These are phyloP conservation scores for Thymallus thymallus DNA, from an alignment of 2,113 vertebrate species.

Conservation along the genomic window DNA sequence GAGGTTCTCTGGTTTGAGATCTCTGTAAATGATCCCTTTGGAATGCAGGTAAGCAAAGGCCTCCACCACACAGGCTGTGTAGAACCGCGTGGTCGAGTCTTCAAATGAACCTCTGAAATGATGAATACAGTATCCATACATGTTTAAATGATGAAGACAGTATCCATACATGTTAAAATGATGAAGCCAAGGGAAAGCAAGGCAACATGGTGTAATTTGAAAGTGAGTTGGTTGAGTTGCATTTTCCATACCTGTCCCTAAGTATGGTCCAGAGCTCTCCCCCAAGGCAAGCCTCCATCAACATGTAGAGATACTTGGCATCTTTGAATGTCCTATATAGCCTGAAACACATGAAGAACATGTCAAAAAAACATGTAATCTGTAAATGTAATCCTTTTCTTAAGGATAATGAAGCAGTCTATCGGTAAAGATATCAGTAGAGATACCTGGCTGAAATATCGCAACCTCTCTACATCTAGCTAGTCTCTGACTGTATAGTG, in stretches of 20 bases:
- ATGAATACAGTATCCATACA: conserved; percentile 5
- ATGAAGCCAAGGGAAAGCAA: neutral
- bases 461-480: too few species aligned
- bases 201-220: conserved; percentile 60
- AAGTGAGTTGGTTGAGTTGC: neutral
- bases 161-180: neutral
- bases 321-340: conserved; percentile 97
- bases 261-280: conserved; percentile 99
- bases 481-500: conserved; percentile 1
- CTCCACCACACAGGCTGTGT: conserved; percentile 93
- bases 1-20: conserved; percentile 98
- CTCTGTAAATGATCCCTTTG: conserved; percentile 97
- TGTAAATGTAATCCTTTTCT: neutral
- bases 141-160: neutral
- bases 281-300: conserved; percentile 96
- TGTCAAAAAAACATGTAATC: neutral
- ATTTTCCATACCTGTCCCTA: conserved; percentile 86
- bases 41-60: conserved; percentile 97
- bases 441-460: too few species aligned
- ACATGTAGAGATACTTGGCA: conserved; percentile 98
- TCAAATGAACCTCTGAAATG: conserved; percentile 89
- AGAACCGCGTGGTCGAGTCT: conserved; percentile 93
- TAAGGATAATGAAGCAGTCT: neutral
- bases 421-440: neutral
- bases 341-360: conserved; percentile 60